Evolutionary conservation across 2,797 vertebrate species (phyloP).

Genomic region (Notolepis coatsorum): DNA sequence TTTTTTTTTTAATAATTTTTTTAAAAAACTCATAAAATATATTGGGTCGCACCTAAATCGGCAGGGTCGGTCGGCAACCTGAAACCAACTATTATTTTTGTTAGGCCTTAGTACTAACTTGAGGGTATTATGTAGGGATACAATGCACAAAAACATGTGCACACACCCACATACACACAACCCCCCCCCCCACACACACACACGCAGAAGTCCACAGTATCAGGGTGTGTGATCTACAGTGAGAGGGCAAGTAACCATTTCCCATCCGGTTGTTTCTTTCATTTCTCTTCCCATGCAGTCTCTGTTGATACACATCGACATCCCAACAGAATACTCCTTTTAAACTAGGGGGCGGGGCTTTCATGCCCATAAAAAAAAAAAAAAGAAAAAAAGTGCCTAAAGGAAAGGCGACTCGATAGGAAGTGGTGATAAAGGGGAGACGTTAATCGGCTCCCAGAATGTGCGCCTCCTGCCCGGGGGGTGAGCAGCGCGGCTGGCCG

Average conservation of each 20-base stretch:
- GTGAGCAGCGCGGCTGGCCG: constrained; percentile 34
- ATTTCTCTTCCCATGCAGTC: not conserved
- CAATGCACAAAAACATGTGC: not conserved
- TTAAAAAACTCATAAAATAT: no score
- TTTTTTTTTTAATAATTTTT: no score
- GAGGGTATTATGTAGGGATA: not conserved
- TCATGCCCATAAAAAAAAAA: no score
- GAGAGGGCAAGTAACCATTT: constrained; percentile 15
- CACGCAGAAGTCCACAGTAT: not conserved
- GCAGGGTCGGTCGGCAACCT: no score
- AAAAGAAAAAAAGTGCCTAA: constrained; percentile 23
- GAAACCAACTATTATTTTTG: no score
- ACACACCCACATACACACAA: not conserved
- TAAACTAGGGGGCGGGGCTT: constrained; percentile 2
- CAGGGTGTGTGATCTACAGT: constrained; percentile 10
- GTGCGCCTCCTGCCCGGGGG: constrained; percentile 20
- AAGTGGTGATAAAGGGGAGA: constrained; percentile 18
- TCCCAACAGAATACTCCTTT: not conserved
- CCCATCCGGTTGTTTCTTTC: constrained; percentile 25
- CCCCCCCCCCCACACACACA: constrained; percentile 33
- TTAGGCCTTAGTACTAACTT: no score
- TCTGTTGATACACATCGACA: constrained; percentile 26
- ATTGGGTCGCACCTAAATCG: no score
- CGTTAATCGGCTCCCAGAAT: constrained; percentile 20
- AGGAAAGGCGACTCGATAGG: constrained; percentile 9